phyloP scores from a whole-genome alignment of 2,113 vertebrate genomes.

The Corapipo altera region DNA sequence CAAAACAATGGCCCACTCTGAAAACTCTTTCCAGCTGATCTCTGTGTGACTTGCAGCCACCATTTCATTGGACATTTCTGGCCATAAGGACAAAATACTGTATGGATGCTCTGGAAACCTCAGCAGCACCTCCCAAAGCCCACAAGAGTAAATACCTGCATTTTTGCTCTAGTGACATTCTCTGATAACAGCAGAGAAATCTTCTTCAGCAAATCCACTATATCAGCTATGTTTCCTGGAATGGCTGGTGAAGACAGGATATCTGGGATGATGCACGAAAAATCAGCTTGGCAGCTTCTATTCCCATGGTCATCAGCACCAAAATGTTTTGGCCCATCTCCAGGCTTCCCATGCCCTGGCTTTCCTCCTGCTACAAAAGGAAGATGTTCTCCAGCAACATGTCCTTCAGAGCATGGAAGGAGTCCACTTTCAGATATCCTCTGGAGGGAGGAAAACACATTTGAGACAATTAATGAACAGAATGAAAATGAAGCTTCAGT shows the following conservation, averaged over 20 bases:
- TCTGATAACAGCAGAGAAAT: conserved; percentile 58
- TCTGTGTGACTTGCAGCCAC: background rate
- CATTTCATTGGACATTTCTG: background rate
- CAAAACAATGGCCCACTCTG: background rate
- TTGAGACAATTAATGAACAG: background rate
- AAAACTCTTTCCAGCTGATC: background rate
- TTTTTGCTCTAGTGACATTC: conserved; percentile 62
- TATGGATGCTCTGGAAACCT: background rate
- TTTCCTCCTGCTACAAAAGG: background rate
- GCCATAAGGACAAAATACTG: background rate
- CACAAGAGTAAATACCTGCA: conserved; percentile 62
- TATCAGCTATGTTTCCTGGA: conserved; percentile 73
- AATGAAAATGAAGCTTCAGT: background rate
- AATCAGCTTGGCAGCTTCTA: conserved; percentile 57
- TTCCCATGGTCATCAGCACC: background rate
- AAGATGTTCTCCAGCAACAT: background rate
- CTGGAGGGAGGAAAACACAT: background rate
- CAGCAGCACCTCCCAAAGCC: background rate
- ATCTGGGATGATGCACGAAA: conserved; percentile 58
- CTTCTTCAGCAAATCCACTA: conserved; percentile 68
- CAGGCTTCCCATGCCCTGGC: background rate
- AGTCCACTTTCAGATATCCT: background rate
- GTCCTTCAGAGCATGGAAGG: background rate
- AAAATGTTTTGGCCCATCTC: background rate
- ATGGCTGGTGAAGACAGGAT: conserved; percentile 66